These are phyloP conservation scores for Ellobium chinense DNA, from an alignment of 2,888 invertebrate genomes.

Conservation along the genomic window DNA sequence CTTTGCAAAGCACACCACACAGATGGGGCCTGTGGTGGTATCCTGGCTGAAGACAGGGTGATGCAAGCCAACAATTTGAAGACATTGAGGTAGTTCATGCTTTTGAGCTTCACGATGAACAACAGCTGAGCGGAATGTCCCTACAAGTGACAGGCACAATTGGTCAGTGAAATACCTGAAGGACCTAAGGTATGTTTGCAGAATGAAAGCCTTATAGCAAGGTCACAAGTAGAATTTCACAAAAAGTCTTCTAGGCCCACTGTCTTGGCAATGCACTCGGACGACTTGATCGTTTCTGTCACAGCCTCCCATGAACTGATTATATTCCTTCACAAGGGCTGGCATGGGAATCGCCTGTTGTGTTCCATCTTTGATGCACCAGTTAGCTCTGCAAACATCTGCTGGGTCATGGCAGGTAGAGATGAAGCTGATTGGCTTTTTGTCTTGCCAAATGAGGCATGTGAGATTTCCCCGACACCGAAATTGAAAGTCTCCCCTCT, in stretches of 20 bases:
- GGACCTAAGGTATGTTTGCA: too few relatives aligned
- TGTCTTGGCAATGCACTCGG: slow-evolving; percentile 6
- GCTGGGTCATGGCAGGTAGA: slow-evolving; percentile 36
- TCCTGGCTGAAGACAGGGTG: not conserved
- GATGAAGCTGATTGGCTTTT: slow-evolving; percentile 46
- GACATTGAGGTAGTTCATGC: not conserved
- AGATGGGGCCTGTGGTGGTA: not conserved
- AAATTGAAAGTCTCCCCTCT: slow-evolving; percentile 21
- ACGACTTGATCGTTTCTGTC: slow-evolving; percentile 49
- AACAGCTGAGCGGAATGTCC: not conserved
- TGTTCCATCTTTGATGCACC: slow-evolving; percentile 18
- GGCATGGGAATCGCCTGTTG: slow-evolving; percentile 27
- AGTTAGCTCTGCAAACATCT: not conserved
- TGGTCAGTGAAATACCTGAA: not conserved
- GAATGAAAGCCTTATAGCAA: not conserved
- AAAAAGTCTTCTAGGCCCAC: slow-evolving; percentile 7
- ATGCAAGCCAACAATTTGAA: not conserved
- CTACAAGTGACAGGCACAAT: not conserved
- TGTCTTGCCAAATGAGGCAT: slow-evolving; percentile 46
- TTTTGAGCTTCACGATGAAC: not conserved
- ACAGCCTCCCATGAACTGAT: slow-evolving; percentile 49
- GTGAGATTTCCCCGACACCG: slow-evolving; percentile 30
- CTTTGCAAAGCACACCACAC: not conserved
- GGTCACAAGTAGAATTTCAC: slow-evolving; percentile 14
- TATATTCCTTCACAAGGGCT: slow-evolving; percentile 39